These are phyloP conservation scores for Dryas iulia DNA, from an alignment of 1,140 invertebrate genomes.

Conservation along the genomic window DNA sequence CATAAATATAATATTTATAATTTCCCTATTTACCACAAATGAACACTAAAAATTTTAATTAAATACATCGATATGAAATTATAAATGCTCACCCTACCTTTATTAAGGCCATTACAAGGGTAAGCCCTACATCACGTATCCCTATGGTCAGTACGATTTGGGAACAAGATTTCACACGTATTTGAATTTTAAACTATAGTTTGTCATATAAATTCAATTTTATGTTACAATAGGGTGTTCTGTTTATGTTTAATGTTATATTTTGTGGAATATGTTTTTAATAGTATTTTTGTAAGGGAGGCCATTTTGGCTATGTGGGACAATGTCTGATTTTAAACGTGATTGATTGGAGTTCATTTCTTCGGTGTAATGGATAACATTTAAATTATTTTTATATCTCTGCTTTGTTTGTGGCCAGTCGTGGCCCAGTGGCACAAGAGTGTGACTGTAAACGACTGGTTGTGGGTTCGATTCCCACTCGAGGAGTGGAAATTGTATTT, in stretches of 20 bases:
- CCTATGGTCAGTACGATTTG: constrained; percentile 72
- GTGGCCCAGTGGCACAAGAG: no score
- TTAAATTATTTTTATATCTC: no score
- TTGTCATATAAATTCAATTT: constrained; percentile 78
- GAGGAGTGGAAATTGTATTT: no score
- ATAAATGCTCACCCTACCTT: constrained; percentile 73
- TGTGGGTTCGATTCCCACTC: no score
- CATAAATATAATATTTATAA: no score
- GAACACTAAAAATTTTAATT: constrained; percentile 66
- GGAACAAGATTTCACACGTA: constrained; percentile 74
- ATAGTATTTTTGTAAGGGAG: no score
- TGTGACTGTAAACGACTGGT: background rate
- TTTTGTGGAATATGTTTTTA: no score
- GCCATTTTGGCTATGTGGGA: no score
- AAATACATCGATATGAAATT: constrained; percentile 75
- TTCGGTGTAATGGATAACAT: no score
- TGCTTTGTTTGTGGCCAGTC: no score
- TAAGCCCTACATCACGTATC: constrained; percentile 55
- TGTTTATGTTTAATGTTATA: background rate
- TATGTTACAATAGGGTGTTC: constrained; percentile 42
- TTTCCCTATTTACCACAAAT: background rate
- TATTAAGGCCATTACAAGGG: constrained; percentile 75
- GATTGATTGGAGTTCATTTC: no score
- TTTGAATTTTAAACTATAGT: constrained; percentile 79
- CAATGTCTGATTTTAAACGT: no score